Conservation (phyloP, 37 sponge, comb jelly and placozoan genomes). For the Cladorhizidae sp. region DNA sequence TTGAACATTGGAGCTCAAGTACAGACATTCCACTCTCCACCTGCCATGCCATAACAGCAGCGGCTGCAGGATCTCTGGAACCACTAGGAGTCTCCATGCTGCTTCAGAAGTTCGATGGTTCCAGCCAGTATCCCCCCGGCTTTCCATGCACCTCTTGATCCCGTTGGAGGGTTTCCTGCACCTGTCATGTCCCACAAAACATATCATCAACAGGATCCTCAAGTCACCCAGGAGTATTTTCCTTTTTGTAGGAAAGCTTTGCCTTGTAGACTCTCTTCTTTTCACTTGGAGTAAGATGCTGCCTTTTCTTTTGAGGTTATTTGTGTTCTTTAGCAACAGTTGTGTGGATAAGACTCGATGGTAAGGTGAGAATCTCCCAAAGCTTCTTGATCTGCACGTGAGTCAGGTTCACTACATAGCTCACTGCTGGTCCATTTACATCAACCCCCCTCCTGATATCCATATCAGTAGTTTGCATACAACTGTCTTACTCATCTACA, state of each 20-base stretch:
- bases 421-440: too few species aligned
- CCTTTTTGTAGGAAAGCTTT: background rate
- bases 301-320: too few species aligned
- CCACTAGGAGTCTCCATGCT: conserved; percentile 35
- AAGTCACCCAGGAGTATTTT: background rate
- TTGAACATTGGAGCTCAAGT: background rate
- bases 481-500: too few species aligned
- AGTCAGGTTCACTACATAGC: too few species aligned
- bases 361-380: too few species aligned
- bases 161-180: conserved; percentile 29
- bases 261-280: background rate
- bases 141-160: conserved; percentile 26
- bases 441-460: too few species aligned
- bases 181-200: conserved; percentile 26
- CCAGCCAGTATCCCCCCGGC: conserved; percentile 7
- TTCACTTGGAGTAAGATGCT: too few species aligned
- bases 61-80: conserved; percentile 2
- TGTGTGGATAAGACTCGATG: too few species aligned
- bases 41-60: background rate
- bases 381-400: too few species aligned
- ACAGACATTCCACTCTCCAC: too few species aligned
- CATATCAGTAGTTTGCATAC: too few species aligned
- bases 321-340: too few species aligned
- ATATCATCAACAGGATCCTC: conserved; percentile 8
- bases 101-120: conserved; percentile 20